Percentiles rank a stretch among this genome's conserved stretches.
Conservation (phyloP, 2,888 invertebrate species). For the Ctena decussata region DNA sequence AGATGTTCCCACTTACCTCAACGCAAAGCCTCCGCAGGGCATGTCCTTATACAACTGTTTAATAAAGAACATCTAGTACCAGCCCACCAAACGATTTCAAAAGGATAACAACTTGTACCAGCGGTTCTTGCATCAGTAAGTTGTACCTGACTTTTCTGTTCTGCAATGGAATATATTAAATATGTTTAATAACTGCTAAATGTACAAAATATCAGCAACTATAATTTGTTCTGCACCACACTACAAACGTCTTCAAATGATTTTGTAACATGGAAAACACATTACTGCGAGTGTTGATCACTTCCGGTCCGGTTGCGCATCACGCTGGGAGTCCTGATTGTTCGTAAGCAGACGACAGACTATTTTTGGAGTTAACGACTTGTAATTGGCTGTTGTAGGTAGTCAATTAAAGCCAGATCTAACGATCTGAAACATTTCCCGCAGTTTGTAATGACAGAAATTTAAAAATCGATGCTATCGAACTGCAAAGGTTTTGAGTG, state of each 20-base stretch:
- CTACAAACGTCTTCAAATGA: conserved; percentile 67
- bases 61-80: too few relatives aligned
- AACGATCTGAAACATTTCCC: conserved; percentile 60
- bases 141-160: too few relatives aligned
- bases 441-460: conserved; percentile 62
- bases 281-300: conserved; percentile 67
- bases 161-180: neutral
- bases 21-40: too few relatives aligned
- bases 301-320: conserved; percentile 63
- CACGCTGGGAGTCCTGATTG: conserved; percentile 66
- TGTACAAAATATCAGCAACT: neutral
- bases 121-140: too few relatives aligned
- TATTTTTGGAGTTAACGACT: conserved; percentile 68
- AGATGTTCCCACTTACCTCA: too few relatives aligned
- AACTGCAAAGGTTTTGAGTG: conserved; percentile 52
- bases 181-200: neutral
- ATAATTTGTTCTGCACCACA: conserved; percentile 62
- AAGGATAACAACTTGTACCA: too few relatives aligned
- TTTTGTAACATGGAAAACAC: conserved; percentile 69
- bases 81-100: too few relatives aligned
- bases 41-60: too few relatives aligned
- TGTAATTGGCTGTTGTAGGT: conserved; percentile 66
- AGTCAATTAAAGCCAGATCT: conserved; percentile 65
- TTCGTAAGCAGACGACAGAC: conserved; percentile 62
- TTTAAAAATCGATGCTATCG: conserved; percentile 62